A percentile compares a stretch with the other conserved stretches of the same genome.
phyloP scores from a whole-genome alignment of 2,888 invertebrate species.

The Cyrtodaria siliqua region DNA sequence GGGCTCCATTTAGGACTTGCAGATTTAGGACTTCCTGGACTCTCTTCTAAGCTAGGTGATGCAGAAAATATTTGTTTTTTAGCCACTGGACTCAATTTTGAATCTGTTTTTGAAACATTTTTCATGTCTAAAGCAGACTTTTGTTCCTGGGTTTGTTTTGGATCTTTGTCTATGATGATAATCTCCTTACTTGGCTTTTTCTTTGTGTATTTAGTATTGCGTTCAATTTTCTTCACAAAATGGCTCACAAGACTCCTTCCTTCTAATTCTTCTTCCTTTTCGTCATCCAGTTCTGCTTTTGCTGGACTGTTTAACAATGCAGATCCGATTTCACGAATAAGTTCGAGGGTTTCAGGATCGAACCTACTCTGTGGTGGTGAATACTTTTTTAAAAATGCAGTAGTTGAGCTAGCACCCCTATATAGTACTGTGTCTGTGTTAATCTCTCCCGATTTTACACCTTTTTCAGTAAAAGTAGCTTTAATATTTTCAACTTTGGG shows the following conservation, averaged over 20 bases:
- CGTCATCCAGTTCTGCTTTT: constrained; percentile 62
- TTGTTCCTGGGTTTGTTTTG: too few species aligned
- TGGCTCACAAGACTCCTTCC: constrained; percentile 70
- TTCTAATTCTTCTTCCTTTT: constrained; percentile 45
- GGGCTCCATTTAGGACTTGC: constrained; percentile 45
- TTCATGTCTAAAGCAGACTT: too few species aligned
- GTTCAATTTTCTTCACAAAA: constrained; percentile 76
- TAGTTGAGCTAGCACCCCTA: constrained; percentile 7
- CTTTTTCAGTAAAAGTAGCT: constrained; percentile 16
- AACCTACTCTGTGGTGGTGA: constrained; percentile 53
- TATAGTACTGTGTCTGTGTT: constrained; percentile 8
- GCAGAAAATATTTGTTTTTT: constrained; percentile 9
- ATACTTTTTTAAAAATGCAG: too few species aligned
- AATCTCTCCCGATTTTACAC: constrained; percentile 20
- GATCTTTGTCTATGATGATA: constrained; percentile 71
- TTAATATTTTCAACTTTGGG: constrained; percentile 26
- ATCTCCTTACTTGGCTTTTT: constrained; percentile 62
- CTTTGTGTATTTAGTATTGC: constrained; percentile 50
- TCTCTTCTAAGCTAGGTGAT: background rate
- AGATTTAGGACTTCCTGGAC: background rate
- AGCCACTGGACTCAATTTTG: constrained; percentile 19
- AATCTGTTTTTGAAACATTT: background rate
- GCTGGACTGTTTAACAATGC: constrained; percentile 73
- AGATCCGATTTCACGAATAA: constrained; percentile 77
- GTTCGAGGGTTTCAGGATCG: constrained; percentile 72